Evolutionary conservation across 2,797 vertebrate species (phyloP).

Genomic region (Esox lucius): DNA sequence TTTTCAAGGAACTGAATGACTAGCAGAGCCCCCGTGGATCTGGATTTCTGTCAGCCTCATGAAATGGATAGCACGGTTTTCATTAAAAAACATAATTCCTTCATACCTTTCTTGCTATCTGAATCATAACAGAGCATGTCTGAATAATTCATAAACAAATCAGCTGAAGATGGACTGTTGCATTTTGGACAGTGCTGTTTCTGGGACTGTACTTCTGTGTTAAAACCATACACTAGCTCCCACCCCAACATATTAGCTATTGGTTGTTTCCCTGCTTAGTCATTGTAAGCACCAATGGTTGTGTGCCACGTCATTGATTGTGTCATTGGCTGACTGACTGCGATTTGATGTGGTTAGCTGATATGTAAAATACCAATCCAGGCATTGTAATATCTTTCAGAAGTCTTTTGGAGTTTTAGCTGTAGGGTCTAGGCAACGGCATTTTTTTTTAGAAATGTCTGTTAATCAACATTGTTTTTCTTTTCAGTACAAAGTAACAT

Average conservation of each 20-base stretch:
- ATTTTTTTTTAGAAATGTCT: too few relatives aligned
- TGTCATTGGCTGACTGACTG: too few relatives aligned
- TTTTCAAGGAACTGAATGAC: conserved; percentile 22
- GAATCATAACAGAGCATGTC: neutral
- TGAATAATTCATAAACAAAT: conserved; percentile 32
- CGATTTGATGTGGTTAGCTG: too few relatives aligned
- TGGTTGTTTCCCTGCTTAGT: too few relatives aligned
- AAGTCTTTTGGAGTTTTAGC: too few relatives aligned
- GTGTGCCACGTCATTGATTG: too few relatives aligned
- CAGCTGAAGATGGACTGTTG: conserved; percentile 20
- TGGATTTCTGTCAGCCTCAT: conserved; percentile 10
- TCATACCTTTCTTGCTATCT: neutral
- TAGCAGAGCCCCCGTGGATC: conserved; percentile 1
- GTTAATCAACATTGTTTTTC: too few relatives aligned
- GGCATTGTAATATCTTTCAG: too few relatives aligned
- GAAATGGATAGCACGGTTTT: conserved; percentile 19
- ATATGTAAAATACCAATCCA: too few relatives aligned
- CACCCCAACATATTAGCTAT: neutral
- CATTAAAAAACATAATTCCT: conserved; percentile 25
- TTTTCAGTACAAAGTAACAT: too few relatives aligned
- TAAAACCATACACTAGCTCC: neutral
- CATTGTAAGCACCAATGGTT: too few relatives aligned
- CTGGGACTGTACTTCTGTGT: neutral
- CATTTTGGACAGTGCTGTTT: neutral
- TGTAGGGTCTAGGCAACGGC: too few relatives aligned